Conservation (phyloP, 2,888 invertebrate species). For the Agrotis ipsilon region DNA sequence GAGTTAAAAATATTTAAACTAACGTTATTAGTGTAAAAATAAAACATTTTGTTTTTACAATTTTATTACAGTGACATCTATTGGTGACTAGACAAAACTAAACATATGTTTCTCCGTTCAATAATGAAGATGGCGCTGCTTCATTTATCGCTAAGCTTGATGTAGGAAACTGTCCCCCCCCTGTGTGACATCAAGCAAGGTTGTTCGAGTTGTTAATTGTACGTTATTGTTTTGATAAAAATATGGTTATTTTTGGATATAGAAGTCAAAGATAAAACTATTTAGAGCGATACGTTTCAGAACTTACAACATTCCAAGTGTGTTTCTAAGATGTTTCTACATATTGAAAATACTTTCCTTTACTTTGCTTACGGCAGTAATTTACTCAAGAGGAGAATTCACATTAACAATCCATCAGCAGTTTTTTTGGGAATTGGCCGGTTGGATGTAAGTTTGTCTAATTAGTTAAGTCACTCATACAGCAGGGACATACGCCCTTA, state of each 20-base stretch:
- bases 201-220: neutral
- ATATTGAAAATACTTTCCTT: conserved; percentile 89
- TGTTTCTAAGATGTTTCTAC: conserved; percentile 63
- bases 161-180: no score
- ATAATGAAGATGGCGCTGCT: no score
- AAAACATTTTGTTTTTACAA: no score
- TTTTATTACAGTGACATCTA: no score
- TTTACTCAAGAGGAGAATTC: conserved; percentile 94
- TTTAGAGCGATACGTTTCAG: neutral
- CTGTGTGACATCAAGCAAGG: neutral
- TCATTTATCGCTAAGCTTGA: no score
- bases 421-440: conserved; percentile 93
- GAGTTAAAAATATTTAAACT: no score
- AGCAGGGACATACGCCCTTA: neutral
- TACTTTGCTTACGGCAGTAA: conserved; percentile 98
- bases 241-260: neutral
- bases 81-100: no score
- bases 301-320: conserved; percentile 2
- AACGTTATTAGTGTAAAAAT: no score
- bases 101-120: no score
- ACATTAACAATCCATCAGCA: conserved; percentile 95
- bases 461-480: neutral
- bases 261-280: conserved; percentile 7
- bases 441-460: conserved; percentile 90
- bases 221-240: neutral